phyloP scores from a whole-genome alignment of 2,797 vertebrate species.

The Pagetopsis macropterus region DNA sequence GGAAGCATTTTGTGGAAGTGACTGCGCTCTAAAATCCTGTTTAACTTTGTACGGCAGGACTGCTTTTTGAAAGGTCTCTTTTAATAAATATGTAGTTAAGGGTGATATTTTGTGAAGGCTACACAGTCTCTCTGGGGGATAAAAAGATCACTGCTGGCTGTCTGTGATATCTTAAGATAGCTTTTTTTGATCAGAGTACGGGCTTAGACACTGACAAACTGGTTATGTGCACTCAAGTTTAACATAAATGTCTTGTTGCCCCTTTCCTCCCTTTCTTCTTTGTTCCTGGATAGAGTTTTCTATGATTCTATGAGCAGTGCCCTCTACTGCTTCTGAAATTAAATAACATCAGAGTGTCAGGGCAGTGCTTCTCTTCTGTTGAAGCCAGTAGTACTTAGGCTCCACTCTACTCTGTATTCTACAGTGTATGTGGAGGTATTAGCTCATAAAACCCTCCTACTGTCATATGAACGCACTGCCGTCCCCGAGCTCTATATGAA shows the following conservation, averaged over 20 bases:
- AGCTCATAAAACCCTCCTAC: constrained; percentile 83
- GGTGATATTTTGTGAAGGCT: constrained; percentile 76
- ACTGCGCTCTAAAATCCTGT: constrained; percentile 59
- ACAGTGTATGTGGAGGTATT: constrained; percentile 80
- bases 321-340: constrained; percentile 71
- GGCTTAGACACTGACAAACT: constrained; percentile 64
- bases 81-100: constrained; percentile 78
- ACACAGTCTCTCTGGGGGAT: constrained; percentile 65
- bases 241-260: constrained; percentile 42
- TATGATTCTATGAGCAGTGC: constrained; percentile 49
- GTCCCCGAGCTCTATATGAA: constrained; percentile 77
- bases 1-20: constrained; percentile 48
- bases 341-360: constrained; percentile 49
- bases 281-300: constrained; percentile 36
- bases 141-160: constrained; percentile 76
- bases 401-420: constrained; percentile 76
- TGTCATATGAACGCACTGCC: constrained; percentile 77
- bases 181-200: constrained; percentile 76
- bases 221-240: constrained; percentile 58
- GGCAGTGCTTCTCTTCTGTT: constrained; percentile 53
- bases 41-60: constrained; percentile 57
- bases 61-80: constrained; percentile 65
- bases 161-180: constrained; percentile 80
- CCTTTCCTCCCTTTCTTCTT: constrained; percentile 29
- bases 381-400: constrained; percentile 66